Evolutionary conservation across 1,140 invertebrate species (phyloP), one percentile per base, ranked within the genome.

Genomic region (Colletes gigas): DNA sequence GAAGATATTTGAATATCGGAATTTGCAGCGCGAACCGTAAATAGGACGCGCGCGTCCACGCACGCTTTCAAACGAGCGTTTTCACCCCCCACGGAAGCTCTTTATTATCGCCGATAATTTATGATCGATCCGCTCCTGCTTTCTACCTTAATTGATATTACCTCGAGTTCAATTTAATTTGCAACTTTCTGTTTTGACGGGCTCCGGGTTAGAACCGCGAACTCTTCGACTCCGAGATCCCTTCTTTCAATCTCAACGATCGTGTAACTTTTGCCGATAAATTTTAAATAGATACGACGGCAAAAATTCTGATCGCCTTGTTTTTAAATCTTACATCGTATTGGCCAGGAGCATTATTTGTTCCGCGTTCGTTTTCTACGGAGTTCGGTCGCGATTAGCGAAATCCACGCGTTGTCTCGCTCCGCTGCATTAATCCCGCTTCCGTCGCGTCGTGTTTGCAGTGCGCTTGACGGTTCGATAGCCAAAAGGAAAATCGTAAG

Each of bases 111-210:
- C 77, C 83, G 75, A 82, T 30, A 30, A 30, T 30, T 30, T 30
- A 30, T 84, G 78, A 86, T 81, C 78, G 57, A 81, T 79, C 76
- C 77, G 73, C 68, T 79, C 62, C 62, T 57, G 50, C 66, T 81
- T 76, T 76, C 50, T 21, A 76, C 39, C 50, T 21, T 76, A 76
- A 76, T 52, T 63, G 68, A 78, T 63, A 71, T 78, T 52, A 41
- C 66, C 67, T 19, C 74, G 14, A n/a, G 39, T 66, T 30, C 41
- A 39, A 14, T 19, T n/a, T 7, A n/a, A n/a, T 57, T 17, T 17
- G 30, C 30, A 30, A 30, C 2, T 30, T 30, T 30, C 30, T 30
- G 30, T 30, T 30, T 30, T 30, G 30, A 30, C 30, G 30, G 30
- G 30, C 30, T 30, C 30, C 30, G 30, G 30, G 30, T 30, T 30